A percentile compares a stretch with the other conserved stretches of the same genome.
Conservation (phyloP, 2,797 vertebrate species). For the Coendou prehensilis region DNA sequence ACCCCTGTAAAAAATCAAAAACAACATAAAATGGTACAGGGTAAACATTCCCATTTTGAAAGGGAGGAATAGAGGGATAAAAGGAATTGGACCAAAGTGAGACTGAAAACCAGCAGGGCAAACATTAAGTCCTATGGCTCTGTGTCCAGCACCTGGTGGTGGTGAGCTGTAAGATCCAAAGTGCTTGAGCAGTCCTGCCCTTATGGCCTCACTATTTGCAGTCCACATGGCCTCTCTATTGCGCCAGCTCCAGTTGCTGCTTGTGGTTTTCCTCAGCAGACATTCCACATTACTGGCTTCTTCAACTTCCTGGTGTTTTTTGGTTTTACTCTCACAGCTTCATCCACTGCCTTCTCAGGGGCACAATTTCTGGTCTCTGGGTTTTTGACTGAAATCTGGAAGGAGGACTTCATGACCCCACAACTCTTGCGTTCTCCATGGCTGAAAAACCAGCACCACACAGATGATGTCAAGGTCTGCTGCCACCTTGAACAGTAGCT, state of each 20-base stretch:
- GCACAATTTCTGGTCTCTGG: background rate
- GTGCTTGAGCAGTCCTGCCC: background rate
- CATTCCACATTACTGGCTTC: background rate
- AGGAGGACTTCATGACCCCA: background rate
- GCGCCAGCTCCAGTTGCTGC: background rate
- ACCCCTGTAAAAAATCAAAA: background rate
- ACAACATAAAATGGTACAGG: background rate
- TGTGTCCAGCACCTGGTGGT: background rate
- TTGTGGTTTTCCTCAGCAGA: background rate
- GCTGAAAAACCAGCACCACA: background rate
- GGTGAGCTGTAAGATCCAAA: background rate
- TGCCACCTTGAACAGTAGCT: background rate
- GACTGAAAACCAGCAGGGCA: background rate
- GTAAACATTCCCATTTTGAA: background rate
- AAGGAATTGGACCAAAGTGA: background rate
- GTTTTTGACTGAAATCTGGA: background rate
- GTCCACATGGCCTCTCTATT: background rate
- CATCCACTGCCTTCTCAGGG: background rate
- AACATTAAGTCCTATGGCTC: background rate
- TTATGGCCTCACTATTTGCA: background rate
- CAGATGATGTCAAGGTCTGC: background rate
- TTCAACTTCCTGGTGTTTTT: background rate
- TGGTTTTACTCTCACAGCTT: background rate
- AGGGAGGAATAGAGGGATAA: background rate
- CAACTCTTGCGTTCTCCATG: background rate